Evolutionary conservation across 2,113 vertebrate species (phyloP), one percentile per base, ranked within the genome.

Genomic region (Tretioscincus oriximinensis): DNA sequence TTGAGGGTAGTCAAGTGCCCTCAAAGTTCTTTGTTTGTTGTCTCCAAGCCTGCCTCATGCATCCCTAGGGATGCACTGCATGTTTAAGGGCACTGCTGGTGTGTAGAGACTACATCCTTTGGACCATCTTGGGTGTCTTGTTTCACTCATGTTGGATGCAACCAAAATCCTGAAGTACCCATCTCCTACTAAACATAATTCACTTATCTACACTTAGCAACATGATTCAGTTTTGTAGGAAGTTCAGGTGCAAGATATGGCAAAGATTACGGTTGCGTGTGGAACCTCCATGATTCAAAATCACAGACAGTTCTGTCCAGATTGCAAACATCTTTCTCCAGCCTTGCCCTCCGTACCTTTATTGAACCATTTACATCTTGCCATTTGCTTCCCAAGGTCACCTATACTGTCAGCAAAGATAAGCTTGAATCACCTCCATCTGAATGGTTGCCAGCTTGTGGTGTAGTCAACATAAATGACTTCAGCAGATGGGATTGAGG

Each of bases 401-500:
- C 49, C 63, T 78, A 24, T 60, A 41, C 35, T 78, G 35, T 73
- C 69, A 60, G 76, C 51, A 49, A 45, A 24, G 70, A 73, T 77
- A 63, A 67, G 73, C 35, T 73, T 67, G 68, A 65, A 49, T 26
- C 3, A 66, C 26, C 61, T 45, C 60, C 45, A 6, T 54, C 29
- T 66, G 28, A 54, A 58, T 49, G 20, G 28, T 41, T 72, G 70
- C 63, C 64, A 67, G 26, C 31, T 78, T 47, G 31, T 31, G 69
- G 35, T 68, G 63, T 18, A 58, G 70, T 67, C 61, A 83, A 31
- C 65, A 73, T 73, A 21, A 54, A n/a, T 66, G 71, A 74, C 73
- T 68, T 35, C 49, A 68, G n/a, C 60, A n/a, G 47, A 58, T 78
- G 70, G 63, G 67, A 83, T 67, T 78, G 76, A 83, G 81, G 76